phyloP scores from a whole-genome alignment of 2,797 vertebrate species.

The Chaetodon trifasciatus region DNA sequence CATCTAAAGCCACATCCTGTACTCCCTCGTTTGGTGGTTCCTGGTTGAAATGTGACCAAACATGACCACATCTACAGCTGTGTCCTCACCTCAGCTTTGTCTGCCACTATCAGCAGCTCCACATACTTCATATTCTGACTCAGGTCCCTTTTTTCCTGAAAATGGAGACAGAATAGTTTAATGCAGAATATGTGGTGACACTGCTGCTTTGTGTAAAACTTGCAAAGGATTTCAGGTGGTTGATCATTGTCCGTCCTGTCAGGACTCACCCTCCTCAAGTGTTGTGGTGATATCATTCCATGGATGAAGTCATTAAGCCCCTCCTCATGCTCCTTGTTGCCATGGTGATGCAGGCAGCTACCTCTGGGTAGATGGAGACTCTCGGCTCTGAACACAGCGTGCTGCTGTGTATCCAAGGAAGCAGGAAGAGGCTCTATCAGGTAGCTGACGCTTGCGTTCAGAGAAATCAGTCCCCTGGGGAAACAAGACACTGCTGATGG shows the following conservation, averaged over 20 bases:
- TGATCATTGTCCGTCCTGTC: not conserved
- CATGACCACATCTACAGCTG: not conserved
- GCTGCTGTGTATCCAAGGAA: conserved; percentile 76
- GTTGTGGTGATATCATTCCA: conserved; percentile 70
- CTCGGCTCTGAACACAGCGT: conserved; percentile 91
- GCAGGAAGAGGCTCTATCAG: conserved; percentile 90
- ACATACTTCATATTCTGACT: conserved; percentile 92
- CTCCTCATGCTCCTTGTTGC: conserved; percentile 44
- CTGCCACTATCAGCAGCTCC: conserved; percentile 95
- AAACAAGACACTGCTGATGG: conserved; percentile 70
- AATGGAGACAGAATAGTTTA: conserved; percentile 20
- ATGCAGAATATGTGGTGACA: not conserved
- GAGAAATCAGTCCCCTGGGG: conserved; percentile 90
- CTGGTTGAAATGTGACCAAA: conserved; percentile 6
- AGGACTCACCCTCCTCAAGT: conserved; percentile 74
- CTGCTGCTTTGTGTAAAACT: not conserved
- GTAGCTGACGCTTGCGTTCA: conserved; percentile 92
- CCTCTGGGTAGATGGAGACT: conserved; percentile 84
- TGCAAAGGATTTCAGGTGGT: not conserved
- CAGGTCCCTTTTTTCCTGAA: conserved; percentile 90
- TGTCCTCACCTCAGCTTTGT: conserved; percentile 92
- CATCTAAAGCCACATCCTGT: not conserved
- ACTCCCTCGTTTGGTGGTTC: not conserved
- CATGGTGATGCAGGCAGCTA: conserved; percentile 85
- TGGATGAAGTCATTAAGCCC: conserved; percentile 77